A percentile compares a stretch with the other conserved stretches of the same genome.
Evolutionary conservation across 2,888 invertebrate genomes (phyloP).

Genomic region (Galerucella pusilla): DNA sequence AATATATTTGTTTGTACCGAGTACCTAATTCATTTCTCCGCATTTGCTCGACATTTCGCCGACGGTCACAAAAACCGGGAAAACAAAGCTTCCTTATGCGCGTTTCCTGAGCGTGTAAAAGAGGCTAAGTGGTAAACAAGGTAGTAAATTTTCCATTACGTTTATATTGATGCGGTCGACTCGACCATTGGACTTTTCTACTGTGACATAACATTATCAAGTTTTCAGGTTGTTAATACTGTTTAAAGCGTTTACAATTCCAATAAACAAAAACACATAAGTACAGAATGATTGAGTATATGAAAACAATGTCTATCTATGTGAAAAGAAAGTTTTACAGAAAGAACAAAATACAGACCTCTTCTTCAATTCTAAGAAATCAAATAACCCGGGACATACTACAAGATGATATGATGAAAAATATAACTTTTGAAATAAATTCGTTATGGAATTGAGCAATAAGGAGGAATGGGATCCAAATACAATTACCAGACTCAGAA

Average conservation of each 20-base stretch:
- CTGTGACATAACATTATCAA: conserved; percentile 47
- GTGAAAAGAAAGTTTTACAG: no score
- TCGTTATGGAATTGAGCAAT: no score
- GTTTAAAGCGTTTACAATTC: conserved; percentile 13
- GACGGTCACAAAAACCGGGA: conserved; percentile 58
- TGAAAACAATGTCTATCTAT: no score
- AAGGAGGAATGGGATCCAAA: no score
- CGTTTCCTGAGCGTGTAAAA: conserved; percentile 64
- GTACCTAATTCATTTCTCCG: conserved; percentile 1
- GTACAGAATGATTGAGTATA: no score
- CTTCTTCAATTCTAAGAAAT: no score
- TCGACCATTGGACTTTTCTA: conserved; percentile 53
- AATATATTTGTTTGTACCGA: conserved; percentile 6
- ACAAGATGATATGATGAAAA: no score
- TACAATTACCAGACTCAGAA: no score
- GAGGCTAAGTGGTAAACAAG: conserved; percentile 67
- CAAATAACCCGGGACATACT: no score
- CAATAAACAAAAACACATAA: neutral
- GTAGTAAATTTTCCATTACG: conserved; percentile 65
- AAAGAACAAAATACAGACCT: no score
- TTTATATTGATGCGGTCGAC: conserved; percentile 55
- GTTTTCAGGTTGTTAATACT: conserved; percentile 21
- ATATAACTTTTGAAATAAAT: no score
- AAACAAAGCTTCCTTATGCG: conserved; percentile 62
- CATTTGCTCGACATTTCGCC: conserved; percentile 20